phyloP scores from a whole-genome alignment of 1,140 invertebrate species.

The Eumaeus atala region DNA sequence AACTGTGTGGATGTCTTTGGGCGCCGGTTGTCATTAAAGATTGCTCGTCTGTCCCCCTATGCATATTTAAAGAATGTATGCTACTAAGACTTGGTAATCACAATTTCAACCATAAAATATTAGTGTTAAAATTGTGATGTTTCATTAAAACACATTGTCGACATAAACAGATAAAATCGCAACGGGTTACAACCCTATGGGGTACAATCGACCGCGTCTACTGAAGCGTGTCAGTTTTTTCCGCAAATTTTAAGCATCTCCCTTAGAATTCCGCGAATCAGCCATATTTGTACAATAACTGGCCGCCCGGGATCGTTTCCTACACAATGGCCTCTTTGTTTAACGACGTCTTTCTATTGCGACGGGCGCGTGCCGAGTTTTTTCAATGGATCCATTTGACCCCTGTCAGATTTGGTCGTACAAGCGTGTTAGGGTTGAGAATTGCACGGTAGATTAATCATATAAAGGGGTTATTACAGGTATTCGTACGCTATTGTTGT shows the following conservation, averaged over 20 bases:
- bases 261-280: constrained; percentile 57
- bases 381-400: constrained; percentile 46
- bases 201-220: constrained; percentile 33
- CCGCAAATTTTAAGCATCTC: constrained; percentile 65
- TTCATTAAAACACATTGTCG: no score
- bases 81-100: no score
- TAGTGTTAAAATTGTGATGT: no score
- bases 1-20: no score
- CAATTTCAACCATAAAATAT: no score
- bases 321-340: constrained; percentile 58
- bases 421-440: constrained; percentile 43
- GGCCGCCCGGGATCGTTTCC: constrained; percentile 45
- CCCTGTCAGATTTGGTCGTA: constrained; percentile 26
- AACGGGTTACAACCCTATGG: constrained; percentile 44
- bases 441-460: constrained; percentile 32
- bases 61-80: background rate
- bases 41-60: background rate
- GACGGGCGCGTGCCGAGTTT: constrained; percentile 47
- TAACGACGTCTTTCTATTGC: constrained; percentile 61
- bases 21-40: no score
- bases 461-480: constrained; percentile 13
- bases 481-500: constrained; percentile 6
- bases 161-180: background rate
- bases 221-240: constrained; percentile 49
- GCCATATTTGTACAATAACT: constrained; percentile 67